Conservation (phyloP, 2,113 vertebrate species). For the Fulmarus glacialis region DNA sequence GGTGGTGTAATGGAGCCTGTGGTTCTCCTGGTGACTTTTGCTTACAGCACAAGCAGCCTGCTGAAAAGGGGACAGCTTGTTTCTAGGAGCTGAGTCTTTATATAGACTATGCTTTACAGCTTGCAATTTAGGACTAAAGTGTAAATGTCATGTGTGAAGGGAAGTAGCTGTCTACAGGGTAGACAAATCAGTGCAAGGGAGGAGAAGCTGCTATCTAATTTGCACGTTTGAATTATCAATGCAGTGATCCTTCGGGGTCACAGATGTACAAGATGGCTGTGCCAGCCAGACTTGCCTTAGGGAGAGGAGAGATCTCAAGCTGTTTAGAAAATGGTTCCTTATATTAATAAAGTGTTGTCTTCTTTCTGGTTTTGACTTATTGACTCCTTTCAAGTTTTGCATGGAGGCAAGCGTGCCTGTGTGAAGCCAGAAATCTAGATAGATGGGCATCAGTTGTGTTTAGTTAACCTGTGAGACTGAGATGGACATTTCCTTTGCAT, state of each 20-base stretch:
- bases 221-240: background rate
- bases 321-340: background rate
- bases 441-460: background rate
- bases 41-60: background rate
- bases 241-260: background rate
- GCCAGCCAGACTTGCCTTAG: background rate
- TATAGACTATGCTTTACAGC: background rate
- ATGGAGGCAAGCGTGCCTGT: background rate
- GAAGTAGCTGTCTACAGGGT: background rate
- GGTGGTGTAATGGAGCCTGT: background rate
- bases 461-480: background rate
- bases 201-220: background rate
- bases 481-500: background rate
- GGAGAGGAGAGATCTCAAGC: background rate
- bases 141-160: background rate
- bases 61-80: background rate
- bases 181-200: background rate
- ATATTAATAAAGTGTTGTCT: background rate
- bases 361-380: background rate
- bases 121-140: background rate
- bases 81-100: background rate
- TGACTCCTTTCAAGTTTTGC: background rate
- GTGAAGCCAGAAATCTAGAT: background rate
- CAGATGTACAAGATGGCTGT: background rate
- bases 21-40: background rate